phyloP scores from a whole-genome alignment of 2,113 vertebrate species.

The Brienomyrus longianalis region DNA sequence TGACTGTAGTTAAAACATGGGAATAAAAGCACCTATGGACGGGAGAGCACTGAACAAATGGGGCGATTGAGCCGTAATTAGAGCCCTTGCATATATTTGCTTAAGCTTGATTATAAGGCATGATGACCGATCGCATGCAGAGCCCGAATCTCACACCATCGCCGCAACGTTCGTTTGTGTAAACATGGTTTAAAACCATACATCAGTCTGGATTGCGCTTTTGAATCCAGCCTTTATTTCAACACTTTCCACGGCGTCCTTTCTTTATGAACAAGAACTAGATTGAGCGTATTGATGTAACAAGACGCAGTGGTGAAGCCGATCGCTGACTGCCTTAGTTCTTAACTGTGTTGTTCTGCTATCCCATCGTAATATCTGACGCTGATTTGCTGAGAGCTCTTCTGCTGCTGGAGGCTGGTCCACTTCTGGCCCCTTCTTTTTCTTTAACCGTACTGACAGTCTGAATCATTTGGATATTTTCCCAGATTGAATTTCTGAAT shows the following conservation, averaged over 20 bases:
- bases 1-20: background rate
- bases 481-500: background rate
- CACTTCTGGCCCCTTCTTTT: background rate
- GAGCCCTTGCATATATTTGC: background rate
- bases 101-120: background rate
- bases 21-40: background rate
- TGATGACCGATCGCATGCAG: background rate
- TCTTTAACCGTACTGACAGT: background rate
- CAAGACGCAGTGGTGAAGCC: background rate
- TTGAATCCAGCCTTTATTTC: background rate
- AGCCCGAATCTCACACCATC: background rate
- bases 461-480: background rate
- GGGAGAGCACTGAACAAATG: background rate
- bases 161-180: background rate
- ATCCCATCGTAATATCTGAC: background rate
- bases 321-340: background rate
- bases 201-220: background rate
- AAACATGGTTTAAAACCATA: background rate
- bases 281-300: background rate
- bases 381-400: background rate
- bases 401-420: background rate
- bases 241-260: background rate
- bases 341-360: background rate
- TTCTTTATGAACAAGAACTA: background rate
- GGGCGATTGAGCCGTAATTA: background rate